These are phyloP conservation scores for Rhynchopsitta pachyrhyncha DNA, from an alignment of 2,113 vertebrate genomes.

Conservation along the genomic window DNA sequence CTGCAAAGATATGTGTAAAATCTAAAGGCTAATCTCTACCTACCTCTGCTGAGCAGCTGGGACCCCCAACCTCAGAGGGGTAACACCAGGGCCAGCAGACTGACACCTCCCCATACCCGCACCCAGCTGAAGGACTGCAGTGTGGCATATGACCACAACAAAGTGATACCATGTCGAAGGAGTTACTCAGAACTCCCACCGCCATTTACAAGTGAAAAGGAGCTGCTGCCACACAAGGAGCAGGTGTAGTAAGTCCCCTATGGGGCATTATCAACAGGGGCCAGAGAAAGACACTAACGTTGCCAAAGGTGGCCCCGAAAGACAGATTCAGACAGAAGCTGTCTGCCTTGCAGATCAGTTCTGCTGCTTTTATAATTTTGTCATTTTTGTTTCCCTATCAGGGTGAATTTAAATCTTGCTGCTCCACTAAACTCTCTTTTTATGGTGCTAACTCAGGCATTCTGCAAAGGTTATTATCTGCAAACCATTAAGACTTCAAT, in stretches of 20 bases:
- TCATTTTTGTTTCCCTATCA: background rate
- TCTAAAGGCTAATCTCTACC: background rate
- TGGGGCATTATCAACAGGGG: background rate
- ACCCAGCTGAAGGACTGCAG: background rate
- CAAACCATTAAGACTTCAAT: background rate
- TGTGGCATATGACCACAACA: rapidly evolving
- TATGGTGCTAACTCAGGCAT: background rate
- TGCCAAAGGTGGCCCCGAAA: background rate
- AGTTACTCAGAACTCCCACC: background rate
- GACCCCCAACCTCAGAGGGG: background rate
- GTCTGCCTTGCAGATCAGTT: background rate
- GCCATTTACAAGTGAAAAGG: background rate
- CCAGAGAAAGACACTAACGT: background rate
- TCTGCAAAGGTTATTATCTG: background rate
- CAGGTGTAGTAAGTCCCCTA: background rate
- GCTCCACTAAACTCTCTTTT: background rate
- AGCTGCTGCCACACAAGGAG: rapidly evolving
- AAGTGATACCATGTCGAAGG: background rate
- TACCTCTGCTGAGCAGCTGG: background rate
- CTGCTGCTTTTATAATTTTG: background rate
- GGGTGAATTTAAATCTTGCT: background rate
- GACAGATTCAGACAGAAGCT: background rate
- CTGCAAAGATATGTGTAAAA: rapidly evolving
- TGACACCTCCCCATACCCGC: rapidly evolving
- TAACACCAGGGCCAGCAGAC: background rate